Evolutionary conservation across 2,888 invertebrate species (phyloP).

Genomic region (Hypsopygia costalis): DNA sequence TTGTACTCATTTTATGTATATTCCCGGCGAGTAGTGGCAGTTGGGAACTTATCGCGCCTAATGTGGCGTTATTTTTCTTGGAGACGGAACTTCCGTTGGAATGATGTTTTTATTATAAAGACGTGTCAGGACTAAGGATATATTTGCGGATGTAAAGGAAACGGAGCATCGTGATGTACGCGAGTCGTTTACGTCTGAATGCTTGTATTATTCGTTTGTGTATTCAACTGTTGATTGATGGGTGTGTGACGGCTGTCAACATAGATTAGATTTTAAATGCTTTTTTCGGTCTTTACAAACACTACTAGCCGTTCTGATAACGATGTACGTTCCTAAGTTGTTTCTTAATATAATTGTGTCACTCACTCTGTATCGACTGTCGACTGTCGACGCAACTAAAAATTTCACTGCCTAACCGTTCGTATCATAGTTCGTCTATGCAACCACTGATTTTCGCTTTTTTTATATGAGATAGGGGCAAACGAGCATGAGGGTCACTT

Average conservation of each 20-base stretch:
- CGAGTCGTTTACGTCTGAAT: conserved; percentile 48
- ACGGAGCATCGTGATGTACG: conserved; percentile 49
- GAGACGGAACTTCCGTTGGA: conserved; percentile 36
- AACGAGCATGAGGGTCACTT: no score
- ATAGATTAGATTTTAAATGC: no score
- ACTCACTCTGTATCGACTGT: no score
- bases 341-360: no score
- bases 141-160: conserved; percentile 61
- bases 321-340: no score
- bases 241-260: neutral
- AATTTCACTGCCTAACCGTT: no score
- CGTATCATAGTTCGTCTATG: no score
- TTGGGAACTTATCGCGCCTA: conserved; percentile 68
- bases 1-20: conserved; percentile 54
- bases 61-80: conserved; percentile 53
- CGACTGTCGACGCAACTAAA: no score
- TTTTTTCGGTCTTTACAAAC: no score
- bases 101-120: conserved; percentile 76
- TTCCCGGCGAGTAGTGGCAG: conserved; percentile 54
- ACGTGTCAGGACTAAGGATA: conserved; percentile 57
- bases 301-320: no score
- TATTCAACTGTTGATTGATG: neutral
- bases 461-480: no score
- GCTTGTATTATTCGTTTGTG: conserved; percentile 38
- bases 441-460: no score